Percentiles rank a stretch among this genome's conserved stretches.
Conservation (phyloP, 2,797 vertebrate species). For the Cyclopterus lumpus region DNA sequence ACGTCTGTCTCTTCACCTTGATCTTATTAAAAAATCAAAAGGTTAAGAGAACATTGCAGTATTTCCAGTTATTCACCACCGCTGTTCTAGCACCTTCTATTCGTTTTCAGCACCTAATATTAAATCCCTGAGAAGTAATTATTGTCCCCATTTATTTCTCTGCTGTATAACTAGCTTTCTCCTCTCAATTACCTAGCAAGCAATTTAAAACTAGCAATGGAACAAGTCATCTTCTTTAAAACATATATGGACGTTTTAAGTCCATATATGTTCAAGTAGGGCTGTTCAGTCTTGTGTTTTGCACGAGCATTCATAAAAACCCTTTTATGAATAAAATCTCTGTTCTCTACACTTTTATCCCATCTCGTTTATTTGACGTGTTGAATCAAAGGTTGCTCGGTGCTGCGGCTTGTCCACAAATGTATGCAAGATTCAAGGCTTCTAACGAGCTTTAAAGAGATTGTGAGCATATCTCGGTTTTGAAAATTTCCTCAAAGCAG, state of each 20-base stretch:
- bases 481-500: slow-evolving; percentile 5
- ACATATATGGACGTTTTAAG: neutral
- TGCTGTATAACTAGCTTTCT: neutral
- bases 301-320: slow-evolving; percentile 5
- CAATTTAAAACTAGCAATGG: neutral
- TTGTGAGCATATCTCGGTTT: neutral
- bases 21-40: neutral
- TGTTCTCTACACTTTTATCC: slow-evolving; percentile 30
- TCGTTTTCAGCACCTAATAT: slow-evolving; percentile 30
- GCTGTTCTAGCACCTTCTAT: neutral
- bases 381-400: slow-evolving; percentile 32
- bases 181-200: slow-evolving; percentile 7
- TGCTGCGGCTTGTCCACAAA: slow-evolving; percentile 13
- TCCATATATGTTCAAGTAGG: neutral
- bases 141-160: slow-evolving; percentile 26
- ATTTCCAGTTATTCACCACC: slow-evolving; percentile 1
- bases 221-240: neutral
- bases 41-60: neutral
- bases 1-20: neutral
- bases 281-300: slow-evolving; percentile 4
- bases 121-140: slow-evolving; percentile 30
- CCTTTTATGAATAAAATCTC: neutral
- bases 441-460: slow-evolving; percentile 29
- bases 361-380: slow-evolving; percentile 29
- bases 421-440: slow-evolving; percentile 21